Evolutionary conservation across 2,113 vertebrate species (phyloP).

Genomic region (Chaenogobius annularis): DNA sequence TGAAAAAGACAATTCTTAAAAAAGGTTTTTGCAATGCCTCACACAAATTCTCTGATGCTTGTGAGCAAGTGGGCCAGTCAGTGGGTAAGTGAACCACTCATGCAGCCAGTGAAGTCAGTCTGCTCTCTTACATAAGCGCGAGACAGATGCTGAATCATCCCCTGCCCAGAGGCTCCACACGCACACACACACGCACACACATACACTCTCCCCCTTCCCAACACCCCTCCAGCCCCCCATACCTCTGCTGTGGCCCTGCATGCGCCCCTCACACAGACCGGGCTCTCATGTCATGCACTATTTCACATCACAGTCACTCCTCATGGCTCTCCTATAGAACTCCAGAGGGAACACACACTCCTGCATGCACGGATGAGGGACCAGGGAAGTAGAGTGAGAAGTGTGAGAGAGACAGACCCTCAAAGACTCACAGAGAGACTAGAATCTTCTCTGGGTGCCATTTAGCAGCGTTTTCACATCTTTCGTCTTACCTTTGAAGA

Average conservation of each 20-base stretch:
- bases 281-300: constrained; percentile 51
- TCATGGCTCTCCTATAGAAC: constrained; percentile 50
- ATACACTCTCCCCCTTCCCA: not conserved
- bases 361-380: constrained; percentile 6
- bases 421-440: constrained; percentile 55
- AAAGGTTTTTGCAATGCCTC: not conserved
- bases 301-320: constrained; percentile 58
- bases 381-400: constrained; percentile 25
- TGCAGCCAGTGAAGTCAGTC: constrained; percentile 54
- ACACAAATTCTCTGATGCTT: constrained; percentile 3
- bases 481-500: constrained; percentile 75
- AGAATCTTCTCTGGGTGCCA: constrained; percentile 67
- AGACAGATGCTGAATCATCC: constrained; percentile 81
- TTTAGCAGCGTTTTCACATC: constrained; percentile 67
- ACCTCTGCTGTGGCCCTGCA: constrained; percentile 34
- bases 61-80: constrained; percentile 53
- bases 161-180: constrained; percentile 63
- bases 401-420: constrained; percentile 28
- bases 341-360: constrained; percentile 36
- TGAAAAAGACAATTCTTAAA: not conserved
- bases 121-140: constrained; percentile 70
- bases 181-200: constrained; percentile 22
- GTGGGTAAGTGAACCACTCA: constrained; percentile 46
- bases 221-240: constrained; percentile 19
- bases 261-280: not conserved